Base-by-base conservation (phyloP, 1,140 invertebrate genomes). In the Stegodyphus dumicola region DNA sequence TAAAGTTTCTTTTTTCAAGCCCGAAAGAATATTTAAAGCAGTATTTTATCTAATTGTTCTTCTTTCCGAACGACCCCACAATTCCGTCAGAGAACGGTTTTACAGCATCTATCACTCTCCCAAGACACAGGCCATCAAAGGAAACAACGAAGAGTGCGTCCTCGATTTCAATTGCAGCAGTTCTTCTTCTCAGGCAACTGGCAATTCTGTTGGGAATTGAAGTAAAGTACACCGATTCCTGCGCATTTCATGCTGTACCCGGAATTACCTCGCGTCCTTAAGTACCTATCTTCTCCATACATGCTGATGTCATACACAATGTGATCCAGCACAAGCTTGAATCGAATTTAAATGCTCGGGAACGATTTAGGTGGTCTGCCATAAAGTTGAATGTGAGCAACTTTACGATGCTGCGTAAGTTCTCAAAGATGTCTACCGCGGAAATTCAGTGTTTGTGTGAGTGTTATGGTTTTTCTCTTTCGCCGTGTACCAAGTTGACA, bases 91-190 rank as follows among this genome's bases (percentile, higher is more conserved):
- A 33, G 56, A 33, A 51, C n/a, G 54, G 18, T 60, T 75, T 75
- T 75, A 75, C 54, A 75, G 76, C 9, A 49, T 51, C n/a, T 17
- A 67, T 77, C 18, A n/a, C 56, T 33, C 33, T 33, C 33, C 33
- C 33, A 3, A 33, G 15, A 15, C 56, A 15, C 9, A 2, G 56
- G 15, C 56, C 15, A 60, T 60, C 56, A 60, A 9, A 60, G 56
- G 15, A 77, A 67, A 77, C 76, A 66, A 77, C 48, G 33, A 5
- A 53, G n/a, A 67, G 17, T 17, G 10, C 6, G 70, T 77, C 64
- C 60, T 77, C 76, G 48, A 77, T 77, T 77, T 77, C 76, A 77
- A 67, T 77, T 77, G 66, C 64, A 70, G 67, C 64, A 56, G 52
- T 65, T 33, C 64, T 77, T 49, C 76, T 17, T 10, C 67, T 11